These are phyloP conservation scores for Rhynchonycteris naso DNA, from an alignment of 2,797 vertebrate species.

Conservation along the genomic window DNA sequence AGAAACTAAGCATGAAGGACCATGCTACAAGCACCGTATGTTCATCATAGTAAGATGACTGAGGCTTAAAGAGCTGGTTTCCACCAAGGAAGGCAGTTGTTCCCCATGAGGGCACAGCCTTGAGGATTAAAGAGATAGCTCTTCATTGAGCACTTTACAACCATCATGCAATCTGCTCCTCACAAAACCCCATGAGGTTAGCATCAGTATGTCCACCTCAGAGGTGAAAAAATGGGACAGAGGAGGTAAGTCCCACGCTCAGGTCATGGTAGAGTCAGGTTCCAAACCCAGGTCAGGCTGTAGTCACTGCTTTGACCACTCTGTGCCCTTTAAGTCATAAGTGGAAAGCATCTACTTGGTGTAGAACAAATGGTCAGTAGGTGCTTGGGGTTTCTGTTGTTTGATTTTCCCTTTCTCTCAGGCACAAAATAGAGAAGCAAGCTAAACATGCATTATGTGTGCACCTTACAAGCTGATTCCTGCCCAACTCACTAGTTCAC, in stretches of 20 bases:
- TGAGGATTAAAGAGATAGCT: not conserved
- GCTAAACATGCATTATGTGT: not conserved
- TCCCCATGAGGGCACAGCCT: not conserved
- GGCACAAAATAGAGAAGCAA: not conserved
- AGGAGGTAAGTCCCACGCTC: not conserved
- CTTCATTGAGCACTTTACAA: not conserved
- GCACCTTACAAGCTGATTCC: not conserved
- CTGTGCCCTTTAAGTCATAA: not conserved
- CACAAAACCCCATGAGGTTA: not conserved
- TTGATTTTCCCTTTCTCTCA: not conserved
- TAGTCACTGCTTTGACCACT: not conserved
- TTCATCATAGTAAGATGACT: not conserved
- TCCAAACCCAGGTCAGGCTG: not conserved
- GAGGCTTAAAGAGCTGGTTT: not conserved
- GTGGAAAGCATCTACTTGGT: not conserved
- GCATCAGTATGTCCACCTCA: not conserved
- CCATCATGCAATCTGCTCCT: not conserved
- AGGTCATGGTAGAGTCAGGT: not conserved
- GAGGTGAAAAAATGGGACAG: not conserved
- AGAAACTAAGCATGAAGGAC: not conserved
- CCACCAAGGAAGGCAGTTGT: not conserved
- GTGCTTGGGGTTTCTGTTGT: not conserved
- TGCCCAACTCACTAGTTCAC: not conserved
- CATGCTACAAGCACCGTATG: not conserved
- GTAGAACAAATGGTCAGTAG: not conserved